phyloP scores from a whole-genome alignment of 2,797 vertebrate genomes.

The Typhlichthys subterraneus region DNA sequence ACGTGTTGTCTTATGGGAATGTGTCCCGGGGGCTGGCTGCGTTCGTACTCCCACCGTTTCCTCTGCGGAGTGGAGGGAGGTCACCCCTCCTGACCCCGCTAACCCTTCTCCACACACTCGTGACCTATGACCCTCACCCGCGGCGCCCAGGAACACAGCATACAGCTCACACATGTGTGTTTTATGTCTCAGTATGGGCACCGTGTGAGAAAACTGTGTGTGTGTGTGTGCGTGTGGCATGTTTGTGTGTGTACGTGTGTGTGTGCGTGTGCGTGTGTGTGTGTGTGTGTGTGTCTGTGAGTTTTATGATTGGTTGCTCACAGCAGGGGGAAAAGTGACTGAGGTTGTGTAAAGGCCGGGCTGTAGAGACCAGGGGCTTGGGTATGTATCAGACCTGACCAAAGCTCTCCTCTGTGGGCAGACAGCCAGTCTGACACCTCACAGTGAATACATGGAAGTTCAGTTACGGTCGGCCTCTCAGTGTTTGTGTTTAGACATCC shows the following conservation, averaged over 20 bases:
- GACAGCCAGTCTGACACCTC: conserved; percentile 36
- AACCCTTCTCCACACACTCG: conserved; percentile 60
- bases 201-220: neutral
- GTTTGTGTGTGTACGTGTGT: neutral
- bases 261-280: neutral
- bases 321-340: conserved; percentile 8
- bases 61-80: conserved; percentile 64
- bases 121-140: conserved; percentile 54
- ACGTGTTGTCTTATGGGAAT: conserved; percentile 57
- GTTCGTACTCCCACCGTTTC: conserved; percentile 68
- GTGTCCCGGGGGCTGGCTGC: conserved; percentile 60
- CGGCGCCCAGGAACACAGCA: conserved; percentile 33
- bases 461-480: conserved; percentile 32
- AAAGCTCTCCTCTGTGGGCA: conserved; percentile 29
- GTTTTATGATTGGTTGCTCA: conserved; percentile 17
- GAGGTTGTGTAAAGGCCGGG: conserved; percentile 27
- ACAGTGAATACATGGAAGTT: conserved; percentile 12
- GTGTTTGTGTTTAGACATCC: conserved; percentile 55
- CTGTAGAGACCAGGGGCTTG: conserved; percentile 6
- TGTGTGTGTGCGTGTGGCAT: conserved; percentile 25
- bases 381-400: conserved; percentile 20
- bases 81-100: conserved; percentile 71
- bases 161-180: conserved; percentile 3
- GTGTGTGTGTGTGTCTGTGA: conserved; percentile 3
- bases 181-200: neutral